A percentile compares a stretch with the other conserved stretches of the same genome.
phyloP scores from a whole-genome alignment of 1,140 invertebrate species.

The Meteorus sp. region DNA sequence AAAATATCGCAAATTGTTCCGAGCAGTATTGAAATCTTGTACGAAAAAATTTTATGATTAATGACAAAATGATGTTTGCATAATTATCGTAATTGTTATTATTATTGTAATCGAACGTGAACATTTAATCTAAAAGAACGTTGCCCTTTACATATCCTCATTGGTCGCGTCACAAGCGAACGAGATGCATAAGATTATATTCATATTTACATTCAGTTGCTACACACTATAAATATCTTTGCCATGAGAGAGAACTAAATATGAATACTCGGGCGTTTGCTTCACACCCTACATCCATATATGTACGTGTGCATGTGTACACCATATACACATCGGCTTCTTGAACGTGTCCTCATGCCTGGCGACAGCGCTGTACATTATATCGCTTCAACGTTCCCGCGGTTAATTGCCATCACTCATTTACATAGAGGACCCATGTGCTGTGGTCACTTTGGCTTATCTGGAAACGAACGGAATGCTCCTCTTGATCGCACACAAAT shows the following conservation, averaged over 20 bases:
- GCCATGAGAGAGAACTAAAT: no score
- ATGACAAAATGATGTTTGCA: constrained; percentile 12
- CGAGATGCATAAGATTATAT: constrained; percentile 12
- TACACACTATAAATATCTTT: no score
- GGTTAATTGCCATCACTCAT: constrained; percentile 27
- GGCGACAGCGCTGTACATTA: constrained; percentile 1
- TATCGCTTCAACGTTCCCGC: no score
- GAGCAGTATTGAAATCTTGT: neutral
- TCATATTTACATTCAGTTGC: no score
- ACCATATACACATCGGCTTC: neutral
- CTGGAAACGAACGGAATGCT: constrained; percentile 13
- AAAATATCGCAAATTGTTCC: neutral
- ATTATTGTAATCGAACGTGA: constrained; percentile 24
- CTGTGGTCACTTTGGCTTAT: constrained; percentile 14
- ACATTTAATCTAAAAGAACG: constrained; percentile 18
- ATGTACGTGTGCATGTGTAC: neutral
- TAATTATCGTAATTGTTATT: constrained; percentile 27
- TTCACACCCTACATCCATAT: constrained; percentile 2
- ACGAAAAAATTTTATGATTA: constrained; percentile 26
- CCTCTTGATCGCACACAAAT: neutral
- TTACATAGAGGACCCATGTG: constrained; percentile 21
- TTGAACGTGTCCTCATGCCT: neutral
- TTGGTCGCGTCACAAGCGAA: neutral
- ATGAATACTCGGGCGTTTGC: neutral
- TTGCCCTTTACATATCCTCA: constrained; percentile 6